phyloP scores from a whole-genome alignment of 2,888 invertebrate genomes.

The Drosophila cyrtoloma region DNA sequence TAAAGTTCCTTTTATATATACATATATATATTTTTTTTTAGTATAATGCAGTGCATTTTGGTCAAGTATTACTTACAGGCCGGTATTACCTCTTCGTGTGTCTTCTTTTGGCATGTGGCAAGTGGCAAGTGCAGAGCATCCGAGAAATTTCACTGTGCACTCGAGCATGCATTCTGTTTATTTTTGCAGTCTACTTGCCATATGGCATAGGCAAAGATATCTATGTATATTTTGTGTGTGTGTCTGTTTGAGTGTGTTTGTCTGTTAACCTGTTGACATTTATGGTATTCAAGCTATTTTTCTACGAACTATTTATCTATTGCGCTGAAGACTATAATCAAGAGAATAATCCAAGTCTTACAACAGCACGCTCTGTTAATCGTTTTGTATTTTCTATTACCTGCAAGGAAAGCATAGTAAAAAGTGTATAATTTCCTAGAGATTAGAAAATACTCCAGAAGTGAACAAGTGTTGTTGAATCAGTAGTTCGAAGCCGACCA shows the following conservation, averaged over 20 bases:
- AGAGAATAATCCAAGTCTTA: background rate
- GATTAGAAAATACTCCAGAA: background rate
- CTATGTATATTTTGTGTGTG: slow-evolving; percentile 5
- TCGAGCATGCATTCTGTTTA: slow-evolving; percentile 47
- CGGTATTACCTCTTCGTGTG: slow-evolving; percentile 39
- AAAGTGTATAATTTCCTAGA: background rate
- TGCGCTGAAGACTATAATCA: background rate
- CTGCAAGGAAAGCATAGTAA: background rate
- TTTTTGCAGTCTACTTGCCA: slow-evolving; percentile 55
- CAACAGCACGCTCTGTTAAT: background rate
- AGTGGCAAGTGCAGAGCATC: slow-evolving; percentile 52
- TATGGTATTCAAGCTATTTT: slow-evolving; percentile 26
- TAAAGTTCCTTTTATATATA: slow-evolving; percentile 44
- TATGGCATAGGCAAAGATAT: slow-evolving; percentile 31
- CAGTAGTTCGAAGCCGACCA: background rate
- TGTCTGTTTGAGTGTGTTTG: slow-evolving; percentile 22
- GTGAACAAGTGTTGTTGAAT: background rate
- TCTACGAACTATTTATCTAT: slow-evolving; percentile 3
- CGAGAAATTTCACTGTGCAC: slow-evolving; percentile 55
- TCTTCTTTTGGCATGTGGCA: slow-evolving; percentile 44
- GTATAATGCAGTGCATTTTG: slow-evolving; percentile 65
- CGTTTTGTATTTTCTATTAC: background rate
- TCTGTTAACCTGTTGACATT: slow-evolving; percentile 53
- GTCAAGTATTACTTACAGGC: slow-evolving; percentile 55
- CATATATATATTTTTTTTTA: background rate